phyloP scores from a whole-genome alignment of 2,113 vertebrate species.

The Hystrix brachyura region DNA sequence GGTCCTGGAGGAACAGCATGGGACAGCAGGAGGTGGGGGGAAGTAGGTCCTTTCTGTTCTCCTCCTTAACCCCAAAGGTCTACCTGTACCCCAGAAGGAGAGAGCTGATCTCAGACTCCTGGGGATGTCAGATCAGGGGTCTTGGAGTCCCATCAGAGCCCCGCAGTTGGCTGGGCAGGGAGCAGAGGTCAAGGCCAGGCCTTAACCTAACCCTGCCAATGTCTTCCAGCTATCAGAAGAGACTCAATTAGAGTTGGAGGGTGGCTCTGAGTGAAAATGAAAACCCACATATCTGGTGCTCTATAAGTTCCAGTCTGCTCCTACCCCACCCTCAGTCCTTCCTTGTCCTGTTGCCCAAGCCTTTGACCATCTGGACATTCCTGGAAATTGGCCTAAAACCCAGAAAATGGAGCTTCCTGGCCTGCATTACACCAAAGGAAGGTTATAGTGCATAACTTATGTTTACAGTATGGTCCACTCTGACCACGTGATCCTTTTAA shows the following conservation, averaged over 20 bases:
- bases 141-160: background rate
- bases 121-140: background rate
- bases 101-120: background rate
- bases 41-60: background rate
- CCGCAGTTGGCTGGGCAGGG: background rate
- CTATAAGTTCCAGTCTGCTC: background rate
- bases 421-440: background rate
- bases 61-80: background rate
- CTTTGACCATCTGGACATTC: background rate
- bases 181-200: background rate
- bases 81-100: background rate
- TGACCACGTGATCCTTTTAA: background rate
- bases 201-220: background rate
- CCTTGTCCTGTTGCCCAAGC: background rate
- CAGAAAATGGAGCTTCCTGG: background rate
- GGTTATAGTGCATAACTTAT: background rate
- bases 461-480: background rate
- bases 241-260: background rate
- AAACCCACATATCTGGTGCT: background rate
- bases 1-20: conserved; percentile 49
- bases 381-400: conserved; percentile 36
- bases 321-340: background rate
- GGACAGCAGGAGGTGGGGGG: conserved; percentile 24
- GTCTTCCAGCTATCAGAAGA: background rate
- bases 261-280: background rate